Evolutionary conservation across 2,888 invertebrate species (phyloP).

Genomic region (Agrochola circellaris): DNA sequence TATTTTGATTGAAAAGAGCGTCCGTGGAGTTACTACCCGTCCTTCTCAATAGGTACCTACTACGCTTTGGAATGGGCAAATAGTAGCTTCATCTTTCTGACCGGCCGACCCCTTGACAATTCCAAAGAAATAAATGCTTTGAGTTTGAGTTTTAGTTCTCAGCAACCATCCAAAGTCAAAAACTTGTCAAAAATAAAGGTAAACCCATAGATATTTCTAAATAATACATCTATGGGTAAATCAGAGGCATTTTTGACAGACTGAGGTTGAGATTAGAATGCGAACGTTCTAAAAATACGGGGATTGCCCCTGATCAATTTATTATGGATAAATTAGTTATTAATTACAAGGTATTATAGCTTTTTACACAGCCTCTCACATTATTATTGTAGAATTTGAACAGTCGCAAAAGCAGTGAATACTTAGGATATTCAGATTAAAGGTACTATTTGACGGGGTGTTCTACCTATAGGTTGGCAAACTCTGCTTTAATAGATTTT

Average conservation of each 20-base stretch:
- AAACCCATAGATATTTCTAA: not conserved
- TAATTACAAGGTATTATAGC: not conserved
- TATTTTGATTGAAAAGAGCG: too few species aligned
- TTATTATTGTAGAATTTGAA: not conserved
- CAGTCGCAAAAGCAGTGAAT: not conserved
- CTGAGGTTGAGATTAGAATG: not conserved
- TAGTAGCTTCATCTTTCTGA: too few species aligned
- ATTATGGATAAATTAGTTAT: not conserved
- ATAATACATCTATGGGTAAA: not conserved
- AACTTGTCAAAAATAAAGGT: not conserved
- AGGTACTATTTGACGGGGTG: not conserved
- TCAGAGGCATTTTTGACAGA: not conserved
- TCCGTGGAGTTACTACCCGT: too few species aligned
- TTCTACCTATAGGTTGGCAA: conserved; percentile 20
- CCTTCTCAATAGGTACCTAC: too few species aligned
- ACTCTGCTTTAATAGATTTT: conserved; percentile 1
- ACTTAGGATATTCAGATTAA: not conserved
- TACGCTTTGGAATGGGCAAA: too few species aligned
- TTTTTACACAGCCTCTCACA: not conserved
- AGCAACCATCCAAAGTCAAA: not conserved
- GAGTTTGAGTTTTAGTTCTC: not conserved
- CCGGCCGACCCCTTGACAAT: too few species aligned
- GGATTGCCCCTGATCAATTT: not conserved
- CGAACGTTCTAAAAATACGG: not conserved
- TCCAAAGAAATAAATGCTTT: too few species aligned